Evolutionary conservation across 2,888 invertebrate species (phyloP).

Genomic region (Amorpha juglandis): DNA sequence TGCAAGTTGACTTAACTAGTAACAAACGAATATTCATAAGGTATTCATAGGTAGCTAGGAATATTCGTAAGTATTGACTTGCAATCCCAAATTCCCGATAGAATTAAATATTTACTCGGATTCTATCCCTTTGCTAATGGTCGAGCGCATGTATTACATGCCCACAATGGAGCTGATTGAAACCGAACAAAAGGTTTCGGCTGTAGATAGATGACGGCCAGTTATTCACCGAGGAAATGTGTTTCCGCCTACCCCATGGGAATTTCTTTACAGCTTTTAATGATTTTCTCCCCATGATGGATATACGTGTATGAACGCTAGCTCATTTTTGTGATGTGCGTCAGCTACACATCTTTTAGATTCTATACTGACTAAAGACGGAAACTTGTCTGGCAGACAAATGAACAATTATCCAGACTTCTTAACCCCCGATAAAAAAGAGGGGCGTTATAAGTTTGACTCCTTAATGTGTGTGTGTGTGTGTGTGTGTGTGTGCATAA

Average conservation of each 20-base stretch:
- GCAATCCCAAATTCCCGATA: not conserved
- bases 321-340: conserved; percentile 9
- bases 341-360: not conserved
- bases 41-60: too few species aligned
- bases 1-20: too few species aligned
- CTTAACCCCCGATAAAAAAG: too few species aligned
- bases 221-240: conserved; percentile 23
- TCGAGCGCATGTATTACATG: conserved; percentile 10
- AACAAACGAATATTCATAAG: too few species aligned
- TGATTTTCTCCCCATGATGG: conserved; percentile 17
- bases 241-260: conserved; percentile 22
- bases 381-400: too few species aligned
- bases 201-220: conserved; percentile 24
- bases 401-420: too few species aligned
- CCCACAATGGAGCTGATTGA: conserved; percentile 25
- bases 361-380: not conserved
- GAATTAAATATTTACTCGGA: conserved; percentile 19
- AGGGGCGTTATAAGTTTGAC: too few species aligned
- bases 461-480: too few species aligned
- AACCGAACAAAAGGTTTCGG: conserved; percentile 26
- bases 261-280: conserved; percentile 24
- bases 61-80: not conserved
- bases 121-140: conserved; percentile 21
- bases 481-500: too few species aligned
- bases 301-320: not conserved